These are phyloP conservation scores for Drosophila tanythrix DNA, from an alignment of 2,888 invertebrate genomes.

Conservation along the genomic window DNA sequence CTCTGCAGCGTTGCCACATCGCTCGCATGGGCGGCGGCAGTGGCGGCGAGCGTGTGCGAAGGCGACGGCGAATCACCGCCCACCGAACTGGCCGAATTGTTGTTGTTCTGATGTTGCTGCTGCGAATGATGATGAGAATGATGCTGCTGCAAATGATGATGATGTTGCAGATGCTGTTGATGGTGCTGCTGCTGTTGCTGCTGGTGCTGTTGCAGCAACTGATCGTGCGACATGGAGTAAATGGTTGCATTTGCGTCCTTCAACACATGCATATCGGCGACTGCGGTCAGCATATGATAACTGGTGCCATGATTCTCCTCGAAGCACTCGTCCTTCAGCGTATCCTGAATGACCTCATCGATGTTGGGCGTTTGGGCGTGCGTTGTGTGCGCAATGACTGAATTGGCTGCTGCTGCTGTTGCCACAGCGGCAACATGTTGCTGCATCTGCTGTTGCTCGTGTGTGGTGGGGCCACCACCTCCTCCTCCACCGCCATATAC, in stretches of 20 bases:
- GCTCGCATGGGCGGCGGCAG: constrained; percentile 43
- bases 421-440: constrained; percentile 68
- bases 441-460: constrained; percentile 68
- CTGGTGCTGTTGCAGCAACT: constrained; percentile 64
- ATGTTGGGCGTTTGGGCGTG: constrained; percentile 72
- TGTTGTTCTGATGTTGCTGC: constrained; percentile 77
- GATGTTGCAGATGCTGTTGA: constrained; percentile 45
- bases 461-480: constrained; percentile 32
- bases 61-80: constrained; percentile 83
- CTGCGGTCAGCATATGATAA: constrained; percentile 83
- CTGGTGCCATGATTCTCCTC: constrained; percentile 82
- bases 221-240: constrained; percentile 70
- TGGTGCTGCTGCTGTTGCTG: constrained; percentile 43
- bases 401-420: constrained; percentile 62
- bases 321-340: constrained; percentile 84
- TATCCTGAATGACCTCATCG: constrained; percentile 85
- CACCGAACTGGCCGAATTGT: constrained; percentile 82
- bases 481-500: constrained; percentile 56
- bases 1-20: constrained; percentile 80
- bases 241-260: constrained; percentile 77
- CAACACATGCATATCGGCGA: constrained; percentile 79
- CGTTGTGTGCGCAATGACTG: constrained; percentile 57
- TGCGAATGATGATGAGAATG: constrained; percentile 55
- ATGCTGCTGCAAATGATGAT: constrained; percentile 54
- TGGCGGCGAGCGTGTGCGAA: constrained; percentile 66